Base-by-base conservation (phyloP, 35 echinoderm and acorn worm genomes). In the Hemicentrotus pulcherrimus region DNA sequence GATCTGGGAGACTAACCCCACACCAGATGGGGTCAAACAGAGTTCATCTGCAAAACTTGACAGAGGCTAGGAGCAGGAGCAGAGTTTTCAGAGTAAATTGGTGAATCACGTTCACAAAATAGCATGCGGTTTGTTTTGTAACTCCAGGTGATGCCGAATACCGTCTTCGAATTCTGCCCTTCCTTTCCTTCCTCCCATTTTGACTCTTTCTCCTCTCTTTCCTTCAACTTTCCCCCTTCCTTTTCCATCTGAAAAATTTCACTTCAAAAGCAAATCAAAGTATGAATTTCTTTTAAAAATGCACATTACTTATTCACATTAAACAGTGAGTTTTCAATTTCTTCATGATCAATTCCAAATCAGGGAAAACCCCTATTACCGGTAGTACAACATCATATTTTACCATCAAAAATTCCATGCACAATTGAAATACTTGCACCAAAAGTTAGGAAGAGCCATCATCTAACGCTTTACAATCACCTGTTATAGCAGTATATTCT, bases 21-120 rank as follows among this genome's bases (percentile, higher is more conserved):
- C 88, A 32, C 19, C 31, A 90, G 88, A 47, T 22, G 88, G 88
- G 88, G 88, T 90, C 31, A 90, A 90, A 33, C 46, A 47, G 88
- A 47, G 88, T 33, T 90, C 88, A 90, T 16, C 46, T 19, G 88
- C 32, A 47, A 47, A 90, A 90, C 88, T 90, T 90, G 88, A 90
- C 88, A 90, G 88, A 90, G 46, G 88, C 32, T 78, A 47, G 88
- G 33, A 33, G 88, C 88, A 90, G 88, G 32, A 90, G 88, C 88
- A 90, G 88, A 33, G 15, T 90, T 90, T 90, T 90, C 88, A 90
- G 88, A 90, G 88, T 90, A 90, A 41, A 90, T 90, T 90, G 88
- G 88, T 90, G 88, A 90, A 90, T 90, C 88, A 90, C 88, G 88
- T 90, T 90, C 88, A 90, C 32, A 28, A 90, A 90, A 90, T 90